Evolutionary conservation across 2,888 invertebrate genomes (phyloP), one percentile per base, ranked within the genome.

Genomic region (Neoascia interrupta): DNA sequence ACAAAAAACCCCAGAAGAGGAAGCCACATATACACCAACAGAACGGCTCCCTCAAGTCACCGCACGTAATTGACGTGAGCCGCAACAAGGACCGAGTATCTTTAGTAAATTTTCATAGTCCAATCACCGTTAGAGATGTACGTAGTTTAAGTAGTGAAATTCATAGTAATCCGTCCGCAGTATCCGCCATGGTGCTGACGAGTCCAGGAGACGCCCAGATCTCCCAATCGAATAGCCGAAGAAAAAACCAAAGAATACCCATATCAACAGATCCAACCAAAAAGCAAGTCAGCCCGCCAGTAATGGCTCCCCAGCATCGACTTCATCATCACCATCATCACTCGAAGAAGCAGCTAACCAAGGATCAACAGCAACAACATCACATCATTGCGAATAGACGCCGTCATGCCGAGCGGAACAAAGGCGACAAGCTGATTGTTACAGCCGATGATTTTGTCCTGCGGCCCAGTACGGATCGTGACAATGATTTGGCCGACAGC

Each of bases 61-160:
- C 73, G 10, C 79, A 79, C 37, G 79, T 79, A 19, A 79, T 79
- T 43, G 79, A 79, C 28, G 37, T 73, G 10, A 56, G 73, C 21
- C 79, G 74, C 63, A 74, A 51, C 68, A 80, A 80, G 68, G 80
- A 80, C 53, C 80, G 74, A 28, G 73, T 80, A 58, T 74, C 80
- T 58, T 80, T 80, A 80, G 80, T 74, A 58, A 80, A 80, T 56
- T 81, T 82, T 75, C 81, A 82, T 81, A 76, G 70, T 41, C 53
- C 69, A 74, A 73, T 68, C 79, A 68, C 63, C 79, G 74, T 79
- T 63, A 87, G 87, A 81, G 87, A 86, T 75, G 85, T 85, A 83
- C 87, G 86, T 86, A 87, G 87, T 85, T 84, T 87, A 86, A 87
- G 87, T 87, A 87, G 87, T 83, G 87, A 86, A 87, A 86, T 86